Evolutionary conservation across 2,797 vertebrate genomes (phyloP).

Genomic region (Microchirus variegatus): DNA sequence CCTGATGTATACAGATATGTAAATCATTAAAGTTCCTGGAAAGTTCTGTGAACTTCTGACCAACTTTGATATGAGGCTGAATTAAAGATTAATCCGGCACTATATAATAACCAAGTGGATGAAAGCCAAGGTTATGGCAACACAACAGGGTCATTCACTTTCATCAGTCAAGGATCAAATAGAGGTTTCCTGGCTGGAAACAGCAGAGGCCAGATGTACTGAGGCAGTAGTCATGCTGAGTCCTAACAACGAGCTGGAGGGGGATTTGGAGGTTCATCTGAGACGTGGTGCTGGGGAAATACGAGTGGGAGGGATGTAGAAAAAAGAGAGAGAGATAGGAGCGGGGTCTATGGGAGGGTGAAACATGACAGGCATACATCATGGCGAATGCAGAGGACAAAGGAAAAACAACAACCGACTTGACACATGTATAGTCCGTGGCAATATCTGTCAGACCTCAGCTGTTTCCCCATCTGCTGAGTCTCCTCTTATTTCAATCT

Average conservation of each 20-base stretch:
- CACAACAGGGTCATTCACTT: conserved; percentile 30
- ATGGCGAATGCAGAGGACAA: conserved; percentile 21
- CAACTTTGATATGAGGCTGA: conserved; percentile 27
- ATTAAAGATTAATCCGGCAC: conserved; percentile 33
- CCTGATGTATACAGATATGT: not conserved
- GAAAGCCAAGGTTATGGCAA: conserved; percentile 26
- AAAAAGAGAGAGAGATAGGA: conserved; percentile 7
- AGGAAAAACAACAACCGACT: conserved; percentile 43
- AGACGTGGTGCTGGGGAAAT: conserved; percentile 26
- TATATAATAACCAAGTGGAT: conserved; percentile 14
- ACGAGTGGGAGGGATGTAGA: not conserved
- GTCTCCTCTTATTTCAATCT: conserved; percentile 19
- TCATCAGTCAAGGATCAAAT: conserved; percentile 49
- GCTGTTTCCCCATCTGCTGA: conserved; percentile 58
- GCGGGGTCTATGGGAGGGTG: not conserved
- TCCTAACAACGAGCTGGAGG: conserved; percentile 8
- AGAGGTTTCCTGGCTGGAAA: conserved; percentile 19
- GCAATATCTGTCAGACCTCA: conserved; percentile 58
- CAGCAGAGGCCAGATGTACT: conserved; percentile 4
- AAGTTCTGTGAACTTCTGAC: conserved; percentile 9
- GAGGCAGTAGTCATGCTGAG: conserved; percentile 12
- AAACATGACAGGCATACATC: conserved; percentile 1
- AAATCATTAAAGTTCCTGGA: not conserved
- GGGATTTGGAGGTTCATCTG: conserved; percentile 23
- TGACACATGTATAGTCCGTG: conserved; percentile 41